Evolutionary conservation across 2,888 invertebrate genomes (phyloP), one percentile per base, ranked within the genome.

Genomic region (Gonocerus acuteangulatus): DNA sequence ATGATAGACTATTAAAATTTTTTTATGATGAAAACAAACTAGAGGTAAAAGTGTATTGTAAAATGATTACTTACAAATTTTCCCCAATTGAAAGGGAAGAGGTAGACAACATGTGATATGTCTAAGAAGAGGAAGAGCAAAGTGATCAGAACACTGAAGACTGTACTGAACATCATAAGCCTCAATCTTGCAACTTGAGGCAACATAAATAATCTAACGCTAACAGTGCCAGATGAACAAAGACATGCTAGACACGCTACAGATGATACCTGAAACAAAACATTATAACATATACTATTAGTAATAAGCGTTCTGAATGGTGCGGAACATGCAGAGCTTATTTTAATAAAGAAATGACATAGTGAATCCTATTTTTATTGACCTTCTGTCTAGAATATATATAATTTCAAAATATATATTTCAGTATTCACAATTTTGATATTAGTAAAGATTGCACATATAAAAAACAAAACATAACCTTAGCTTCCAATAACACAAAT

Each of bases 21-120:
- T n/a, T n/a, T n/a, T n/a, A n/a, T n/a, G n/a, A n/a, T n/a, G n/a
- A n/a, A n/a, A n/a, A n/a, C 27, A 27, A 27, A 27, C 27, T 27
- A 27, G 4, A 27, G 27, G 4, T 27, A 27, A n/a, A n/a, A n/a
- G n/a, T n/a, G n/a, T n/a, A n/a, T n/a, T n/a, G n/a, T n/a, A 15
- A 34, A 18, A 19, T 45, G 42, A 32, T 9, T 49, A 78, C 84
- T 80, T 75, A 87, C 87, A 80, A 87, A 76, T 80, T 83, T 85
- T 68, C 83, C 82, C 86, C 86, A 87, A 74, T 86, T 85, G 73
- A 87, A 82, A 69, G 86, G 87, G 76, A 87, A 86, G 76, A 86
- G 79, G 75, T 86, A 83, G 72, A 85, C 80, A 72, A 86, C 81
- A 74, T 86, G 85, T 70, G 86, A 86, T 76, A 87, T 83, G 79